Base-by-base conservation (phyloP, 2,888 invertebrate genomes). In the Teinopalpus imperialis region DNA sequence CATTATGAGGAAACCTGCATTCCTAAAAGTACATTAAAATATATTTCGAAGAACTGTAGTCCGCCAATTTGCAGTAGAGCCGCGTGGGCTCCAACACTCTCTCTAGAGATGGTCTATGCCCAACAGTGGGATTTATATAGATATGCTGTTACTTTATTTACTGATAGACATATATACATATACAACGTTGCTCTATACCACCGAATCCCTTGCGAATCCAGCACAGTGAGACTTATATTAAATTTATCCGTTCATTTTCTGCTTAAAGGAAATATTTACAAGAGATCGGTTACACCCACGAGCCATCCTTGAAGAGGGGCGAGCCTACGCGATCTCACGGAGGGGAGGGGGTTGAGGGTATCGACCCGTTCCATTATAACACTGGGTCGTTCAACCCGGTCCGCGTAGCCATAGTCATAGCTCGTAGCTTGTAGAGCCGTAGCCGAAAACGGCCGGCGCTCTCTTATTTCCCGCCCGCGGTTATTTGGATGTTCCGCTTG, bases 361-460 rank as follows among this genome's bases (percentile, higher is more conserved):
- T 86, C 85, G 86, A 86, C 86, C 85, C 83, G 69, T 68, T 64
- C 68, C 66, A 69, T 72, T 69, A 69, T 65, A 65, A 63, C 68
- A 60, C 61, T 62, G 63, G 85, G 83, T 76, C 82, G 69, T 83
- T 81, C 77, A 83, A 77, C 85, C 78, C 76, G 73, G 29, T 23
- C 42, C 77, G 67, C 69, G 66, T 64, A 65, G 56, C 55, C 54
- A 62, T 65, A 62, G 61, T 53, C 70, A 71, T 74, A 74, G 66
- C 42, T 12, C 42, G 42, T 42, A 42, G 42, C 31, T 10, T 24
- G 41, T 41, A 32, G 32, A 5, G 8, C 47, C 67, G 69, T 69
- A 69, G 66, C 63, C 47, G 40, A 53, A 53, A 50, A 39, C 49
- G 39, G 31, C 20, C 21, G 35, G 9, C 30, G 37, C 16, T 14